These are phyloP conservation scores for Nysson spinosus DNA, from an alignment of 2,888 invertebrate species.

Conservation along the genomic window DNA sequence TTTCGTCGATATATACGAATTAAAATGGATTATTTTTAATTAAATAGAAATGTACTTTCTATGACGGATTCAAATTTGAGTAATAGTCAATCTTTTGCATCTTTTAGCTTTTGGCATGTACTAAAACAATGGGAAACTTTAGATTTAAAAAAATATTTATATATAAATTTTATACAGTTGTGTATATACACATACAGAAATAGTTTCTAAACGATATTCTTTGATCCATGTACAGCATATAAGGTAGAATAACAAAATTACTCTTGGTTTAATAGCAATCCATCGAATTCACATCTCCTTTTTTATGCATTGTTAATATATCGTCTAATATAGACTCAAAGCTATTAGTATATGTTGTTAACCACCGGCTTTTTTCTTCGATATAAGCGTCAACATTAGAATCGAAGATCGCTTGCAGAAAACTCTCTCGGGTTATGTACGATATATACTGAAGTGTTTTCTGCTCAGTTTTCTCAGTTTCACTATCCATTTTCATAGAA, in stretches of 20 bases:
- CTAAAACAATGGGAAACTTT: too few relatives aligned
- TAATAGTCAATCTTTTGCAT: too few relatives aligned
- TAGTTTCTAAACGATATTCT: background rate
- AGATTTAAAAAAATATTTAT: background rate
- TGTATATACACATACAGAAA: background rate
- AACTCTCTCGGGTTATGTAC: conserved; percentile 80
- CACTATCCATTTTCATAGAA: conserved; percentile 73
- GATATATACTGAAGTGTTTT: conserved; percentile 71
- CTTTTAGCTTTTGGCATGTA: too few relatives aligned
- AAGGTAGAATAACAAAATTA: conserved; percentile 4
- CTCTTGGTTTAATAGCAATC: conserved; percentile 84
- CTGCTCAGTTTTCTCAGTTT: conserved; percentile 68
- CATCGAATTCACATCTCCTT: conserved; percentile 81
- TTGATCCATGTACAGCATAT: too few relatives aligned
- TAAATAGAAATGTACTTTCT: too few relatives aligned
- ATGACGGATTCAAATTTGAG: too few relatives aligned
- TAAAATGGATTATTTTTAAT: too few relatives aligned
- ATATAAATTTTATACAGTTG: conserved; percentile 3
- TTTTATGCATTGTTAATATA: conserved; percentile 82
- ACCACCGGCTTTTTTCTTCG: conserved; percentile 83
- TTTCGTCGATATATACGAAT: too few relatives aligned
- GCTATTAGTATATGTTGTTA: conserved; percentile 82
- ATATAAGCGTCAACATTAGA: conserved; percentile 82
- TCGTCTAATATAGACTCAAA: conserved; percentile 87
- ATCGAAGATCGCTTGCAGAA: conserved; percentile 80